Conservation (phyloP, 2,888 invertebrate species). For the Achlya flavicornis region DNA sequence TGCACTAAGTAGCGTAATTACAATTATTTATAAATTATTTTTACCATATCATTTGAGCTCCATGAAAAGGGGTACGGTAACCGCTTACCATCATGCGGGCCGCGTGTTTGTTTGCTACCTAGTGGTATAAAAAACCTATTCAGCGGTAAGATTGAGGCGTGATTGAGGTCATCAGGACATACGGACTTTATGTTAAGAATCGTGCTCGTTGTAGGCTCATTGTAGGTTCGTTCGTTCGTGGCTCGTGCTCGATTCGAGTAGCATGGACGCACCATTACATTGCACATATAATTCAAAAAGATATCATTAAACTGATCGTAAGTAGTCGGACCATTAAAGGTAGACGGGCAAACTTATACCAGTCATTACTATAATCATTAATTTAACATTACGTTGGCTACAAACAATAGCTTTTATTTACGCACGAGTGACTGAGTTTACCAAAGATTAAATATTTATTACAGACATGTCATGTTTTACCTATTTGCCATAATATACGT, state of each 20-base stretch:
- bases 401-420: constrained; percentile 5
- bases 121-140: no score
- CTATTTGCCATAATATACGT: no score
- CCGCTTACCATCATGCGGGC: no score
- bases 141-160: no score
- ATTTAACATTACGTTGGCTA: constrained; percentile 5
- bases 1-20: neutral
- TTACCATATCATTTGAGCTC: neutral
- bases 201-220: no score
- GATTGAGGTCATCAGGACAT: no score
- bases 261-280: no score
- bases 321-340: constrained; percentile 2
- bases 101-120: no score
- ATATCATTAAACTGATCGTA: neutral
- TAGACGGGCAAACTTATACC: neutral
- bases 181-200: no score
- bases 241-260: no score
- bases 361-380: constrained; percentile 1
- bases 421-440: neutral
- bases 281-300: neutral
- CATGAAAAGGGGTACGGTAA: no score
- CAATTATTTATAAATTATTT: neutral
- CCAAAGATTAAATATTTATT: neutral
- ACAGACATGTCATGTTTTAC: neutral
- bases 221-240: no score